Evolutionary conservation across 2,888 invertebrate genomes (phyloP).

Genomic region (Peribatodes rhomboidaria): DNA sequence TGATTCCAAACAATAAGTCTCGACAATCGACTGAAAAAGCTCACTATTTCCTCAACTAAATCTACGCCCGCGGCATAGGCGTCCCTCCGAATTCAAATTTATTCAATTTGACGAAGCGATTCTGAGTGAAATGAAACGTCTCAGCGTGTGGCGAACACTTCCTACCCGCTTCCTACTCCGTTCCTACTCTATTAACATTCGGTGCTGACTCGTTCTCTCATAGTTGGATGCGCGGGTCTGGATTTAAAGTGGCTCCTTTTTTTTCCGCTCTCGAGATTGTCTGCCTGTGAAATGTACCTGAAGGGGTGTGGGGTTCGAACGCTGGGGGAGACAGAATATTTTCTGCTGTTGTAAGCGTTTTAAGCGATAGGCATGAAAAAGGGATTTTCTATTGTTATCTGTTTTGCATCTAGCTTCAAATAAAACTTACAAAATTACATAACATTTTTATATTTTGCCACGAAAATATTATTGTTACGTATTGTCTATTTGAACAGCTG

Average conservation of each 20-base stretch:
- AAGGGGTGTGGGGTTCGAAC: conserved; percentile 27
- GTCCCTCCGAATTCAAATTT: conserved; percentile 78
- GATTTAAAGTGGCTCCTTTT: conserved; percentile 47
- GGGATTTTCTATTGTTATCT: background rate
- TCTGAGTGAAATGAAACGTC: conserved; percentile 77
- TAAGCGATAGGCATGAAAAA: conserved; percentile 31
- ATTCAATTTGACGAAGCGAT: conserved; percentile 78
- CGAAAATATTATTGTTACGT: background rate
- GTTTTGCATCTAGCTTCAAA: background rate
- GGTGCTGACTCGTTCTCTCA: conserved; percentile 58
- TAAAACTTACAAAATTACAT: no score
- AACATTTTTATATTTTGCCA: no score
- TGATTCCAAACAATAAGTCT: conserved; percentile 13
- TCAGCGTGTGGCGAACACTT: conserved; percentile 60
- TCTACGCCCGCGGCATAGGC: conserved; percentile 48
- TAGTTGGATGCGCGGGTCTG: conserved; percentile 53
- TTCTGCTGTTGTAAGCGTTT: conserved; percentile 29
- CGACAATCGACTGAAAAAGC: conserved; percentile 36
- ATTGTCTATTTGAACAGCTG: background rate
- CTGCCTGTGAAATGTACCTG: conserved; percentile 41
- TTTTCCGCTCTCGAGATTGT: conserved; percentile 37
- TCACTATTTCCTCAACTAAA: conserved; percentile 41
- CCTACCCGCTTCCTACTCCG: conserved; percentile 51
- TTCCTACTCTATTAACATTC: conserved; percentile 51
- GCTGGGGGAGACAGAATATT: conserved; percentile 24